Conservation (phyloP, 2,113 vertebrate genomes). For the Patagioenas fasciata region DNA sequence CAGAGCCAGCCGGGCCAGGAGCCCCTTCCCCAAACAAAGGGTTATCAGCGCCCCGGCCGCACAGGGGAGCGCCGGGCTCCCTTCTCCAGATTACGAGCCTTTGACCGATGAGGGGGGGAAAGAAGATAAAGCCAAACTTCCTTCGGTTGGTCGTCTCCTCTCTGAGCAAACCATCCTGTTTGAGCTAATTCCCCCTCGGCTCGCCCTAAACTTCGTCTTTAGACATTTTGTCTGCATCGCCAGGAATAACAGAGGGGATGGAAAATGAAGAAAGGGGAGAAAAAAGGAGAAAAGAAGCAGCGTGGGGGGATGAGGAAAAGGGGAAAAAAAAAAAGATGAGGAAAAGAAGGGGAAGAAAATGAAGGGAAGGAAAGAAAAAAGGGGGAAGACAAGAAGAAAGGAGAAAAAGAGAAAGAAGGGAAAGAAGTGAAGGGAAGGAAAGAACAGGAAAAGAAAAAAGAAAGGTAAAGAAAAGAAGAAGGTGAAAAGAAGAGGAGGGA, state of each 20-base stretch:
- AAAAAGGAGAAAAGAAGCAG: too few relatives aligned
- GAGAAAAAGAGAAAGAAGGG: too few relatives aligned
- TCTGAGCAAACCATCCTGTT: constrained; percentile 26
- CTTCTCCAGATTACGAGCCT: constrained; percentile 21
- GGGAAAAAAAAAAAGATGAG: too few relatives aligned
- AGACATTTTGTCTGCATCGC: not conserved
- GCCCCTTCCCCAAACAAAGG: not conserved
- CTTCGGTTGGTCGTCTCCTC: constrained; percentile 16
- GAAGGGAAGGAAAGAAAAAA: rapidly evolving
- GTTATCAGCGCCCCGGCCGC: not conserved
- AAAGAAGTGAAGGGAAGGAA: too few relatives aligned
- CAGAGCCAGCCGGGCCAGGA: not conserved
- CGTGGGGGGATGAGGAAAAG: too few relatives aligned
- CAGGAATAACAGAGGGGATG: constrained; percentile 28
- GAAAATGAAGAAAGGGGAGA: not conserved
- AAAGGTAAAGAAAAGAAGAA: too few relatives aligned
- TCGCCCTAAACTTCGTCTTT: not conserved
- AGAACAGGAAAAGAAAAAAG: too few relatives aligned
- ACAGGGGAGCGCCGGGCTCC: constrained; percentile 2
- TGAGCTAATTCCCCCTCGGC: constrained; percentile 12
- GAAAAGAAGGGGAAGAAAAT: rapidly evolving
- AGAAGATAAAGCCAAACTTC: constrained; percentile 46
- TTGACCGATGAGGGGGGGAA: not conserved
- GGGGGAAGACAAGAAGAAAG: too few relatives aligned
- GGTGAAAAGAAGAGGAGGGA: too few relatives aligned